Base-by-base conservation (phyloP, 2,797 vertebrate species). In the Pteropus rufus region DNA sequence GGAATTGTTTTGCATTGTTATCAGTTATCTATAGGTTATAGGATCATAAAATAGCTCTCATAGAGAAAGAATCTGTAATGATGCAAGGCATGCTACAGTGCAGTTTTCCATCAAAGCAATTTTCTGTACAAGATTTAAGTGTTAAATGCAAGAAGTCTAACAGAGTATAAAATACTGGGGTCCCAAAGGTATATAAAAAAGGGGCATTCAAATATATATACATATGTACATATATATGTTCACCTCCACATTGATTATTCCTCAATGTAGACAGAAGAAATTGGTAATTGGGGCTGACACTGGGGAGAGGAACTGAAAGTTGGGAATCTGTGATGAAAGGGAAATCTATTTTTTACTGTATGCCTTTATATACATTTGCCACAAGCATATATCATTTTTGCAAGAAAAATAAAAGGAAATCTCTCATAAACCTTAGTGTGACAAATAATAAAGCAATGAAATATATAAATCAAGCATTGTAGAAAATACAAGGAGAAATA, bases 391-490 rank as follows among this genome's bases (percentile, higher is more conserved):
- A 52, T 69, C 77, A 60, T 7, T 88, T 92, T 90, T 49, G 44
- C 69, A 64, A 81, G 46, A 39, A 54, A 79, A 86, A 24, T 62
- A 86, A 44, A 91, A 79, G 29, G 18, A 52, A 76, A 7, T 31
- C 24, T 90, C 46, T 86, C n/a, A 67, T 44, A 81, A 86, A 62
- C n/a, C 39, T 86, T 67, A 41, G 18, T 36, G 80, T 81, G 81
- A 67, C 81, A 93, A 80, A 85, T 65, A 89, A 80, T 69, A 91
- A 75, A 82, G 31, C 52, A 91, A 54, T 75, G 19, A 49, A 86
- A 77, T 46, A 52, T 62, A 7, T 82, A 83, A 88, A 62, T 70
- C 52, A 69, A 70, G 34, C 36, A 12, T 46, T 44, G 34, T 31
- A n/a, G 54, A 69, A 89, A 89, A 70, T 64, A 54, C 62, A 54